A percentile compares a stretch with the other conserved stretches of the same genome.
These are phyloP conservation scores for Coracopsis vasa DNA, from an alignment of 2,113 vertebrate genomes.

Conservation along the genomic window DNA sequence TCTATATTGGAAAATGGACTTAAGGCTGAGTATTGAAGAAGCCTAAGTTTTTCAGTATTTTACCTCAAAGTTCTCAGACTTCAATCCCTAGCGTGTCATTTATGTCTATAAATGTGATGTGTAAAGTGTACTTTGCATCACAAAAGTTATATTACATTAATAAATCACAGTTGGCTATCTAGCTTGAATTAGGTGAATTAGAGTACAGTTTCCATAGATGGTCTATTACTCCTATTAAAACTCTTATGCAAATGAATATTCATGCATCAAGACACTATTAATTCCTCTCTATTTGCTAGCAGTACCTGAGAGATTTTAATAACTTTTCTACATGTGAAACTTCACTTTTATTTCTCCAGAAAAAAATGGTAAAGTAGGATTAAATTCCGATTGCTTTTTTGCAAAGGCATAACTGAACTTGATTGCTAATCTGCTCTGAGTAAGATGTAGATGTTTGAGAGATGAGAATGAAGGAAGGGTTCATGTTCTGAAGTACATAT, in stretches of 20 bases:
- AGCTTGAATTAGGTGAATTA: background rate
- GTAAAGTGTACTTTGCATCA: background rate
- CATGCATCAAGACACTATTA: background rate
- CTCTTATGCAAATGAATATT: background rate
- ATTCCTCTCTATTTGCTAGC: background rate
- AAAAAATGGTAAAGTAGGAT: background rate
- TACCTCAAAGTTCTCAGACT: background rate
- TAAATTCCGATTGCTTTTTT: background rate
- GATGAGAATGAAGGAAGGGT: background rate
- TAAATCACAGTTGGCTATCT: background rate
- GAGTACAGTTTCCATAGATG: background rate
- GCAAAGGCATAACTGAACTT: background rate
- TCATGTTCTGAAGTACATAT: background rate
- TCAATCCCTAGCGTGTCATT: background rate
- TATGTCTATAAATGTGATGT: background rate
- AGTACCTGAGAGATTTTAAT: background rate
- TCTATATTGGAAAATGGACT: background rate
- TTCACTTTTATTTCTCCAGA: background rate
- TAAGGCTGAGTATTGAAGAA: background rate
- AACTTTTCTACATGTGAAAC: background rate
- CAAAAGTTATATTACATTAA: background rate
- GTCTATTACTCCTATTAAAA: background rate
- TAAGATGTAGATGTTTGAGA: background rate
- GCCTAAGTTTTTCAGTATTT: background rate
- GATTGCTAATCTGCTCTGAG: background rate